Percentiles rank a stretch among this genome's conserved stretches.
These are phyloP conservation scores for Formicarius rufipectus DNA, from an alignment of 2,113 vertebrate genomes.

Conservation along the genomic window DNA sequence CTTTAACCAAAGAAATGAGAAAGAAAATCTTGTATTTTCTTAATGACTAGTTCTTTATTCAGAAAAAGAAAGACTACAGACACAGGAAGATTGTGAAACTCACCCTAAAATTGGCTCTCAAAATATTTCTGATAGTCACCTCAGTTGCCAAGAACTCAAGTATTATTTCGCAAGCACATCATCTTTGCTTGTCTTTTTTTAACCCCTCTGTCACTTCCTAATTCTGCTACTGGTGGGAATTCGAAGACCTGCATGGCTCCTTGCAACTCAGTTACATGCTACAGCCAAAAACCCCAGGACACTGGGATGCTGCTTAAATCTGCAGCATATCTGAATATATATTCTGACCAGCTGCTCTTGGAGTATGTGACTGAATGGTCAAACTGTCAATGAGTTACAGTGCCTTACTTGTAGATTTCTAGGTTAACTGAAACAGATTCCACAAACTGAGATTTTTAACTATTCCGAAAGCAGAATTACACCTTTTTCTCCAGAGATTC, in stretches of 20 bases:
- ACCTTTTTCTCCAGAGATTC: background rate
- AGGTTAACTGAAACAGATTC: background rate
- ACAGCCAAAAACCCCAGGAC: background rate
- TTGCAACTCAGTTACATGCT: background rate
- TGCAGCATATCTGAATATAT: background rate
- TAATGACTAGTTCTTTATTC: background rate
- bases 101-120: background rate
- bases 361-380: background rate
- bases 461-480: background rate
- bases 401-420: background rate
- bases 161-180: background rate
- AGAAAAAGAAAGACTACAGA: background rate
- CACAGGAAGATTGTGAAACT: background rate
- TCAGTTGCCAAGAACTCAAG: background rate
- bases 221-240: background rate
- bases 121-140: background rate
- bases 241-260: background rate
- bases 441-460: background rate
- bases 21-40: background rate
- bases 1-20: background rate
- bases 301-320: background rate
- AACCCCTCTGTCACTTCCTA: background rate
- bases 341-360: background rate
- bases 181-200: background rate
- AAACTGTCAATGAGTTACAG: background rate